Conservation (phyloP, 2,797 vertebrate species). For the Discoglossus pictus region DNA sequence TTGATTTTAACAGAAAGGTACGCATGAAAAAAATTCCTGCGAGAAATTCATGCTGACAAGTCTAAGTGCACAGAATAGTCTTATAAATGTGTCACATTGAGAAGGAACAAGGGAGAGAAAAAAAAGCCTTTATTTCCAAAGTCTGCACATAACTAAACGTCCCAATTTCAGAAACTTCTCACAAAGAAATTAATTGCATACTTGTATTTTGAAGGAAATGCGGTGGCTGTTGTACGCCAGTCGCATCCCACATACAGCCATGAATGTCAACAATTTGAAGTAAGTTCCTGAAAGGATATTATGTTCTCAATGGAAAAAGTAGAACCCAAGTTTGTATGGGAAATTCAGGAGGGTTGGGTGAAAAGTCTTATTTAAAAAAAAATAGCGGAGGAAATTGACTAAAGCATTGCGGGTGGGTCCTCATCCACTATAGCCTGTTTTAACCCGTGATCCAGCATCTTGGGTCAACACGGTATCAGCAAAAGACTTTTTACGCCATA, state of each 20-base stretch:
- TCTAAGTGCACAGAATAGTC: conserved; percentile 1
- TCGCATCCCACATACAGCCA: conserved; percentile 32
- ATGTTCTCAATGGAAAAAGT: conserved; percentile 5
- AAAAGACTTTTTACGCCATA: too few relatives aligned
- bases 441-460: too few relatives aligned
- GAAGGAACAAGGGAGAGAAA: conserved; percentile 45
- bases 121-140: conserved; percentile 39
- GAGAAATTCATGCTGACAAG: conserved; percentile 13
- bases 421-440: too few relatives aligned
- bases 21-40: conserved; percentile 11
- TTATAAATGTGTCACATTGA: conserved; percentile 29
- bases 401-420: too few relatives aligned
- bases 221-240: conserved; percentile 43
- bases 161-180: conserved; percentile 54
- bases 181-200: conserved; percentile 57
- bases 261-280: conserved; percentile 40
- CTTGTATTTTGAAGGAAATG: conserved; percentile 52
- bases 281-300: conserved; percentile 21
- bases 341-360: too few relatives aligned
- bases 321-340: neutral
- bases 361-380: too few relatives aligned
- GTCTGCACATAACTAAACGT: conserved; percentile 50
- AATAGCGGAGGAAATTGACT: too few relatives aligned
- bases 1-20: conserved; percentile 30
- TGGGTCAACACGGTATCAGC: too few relatives aligned